A percentile compares a stretch with the other conserved stretches of the same genome.
Conservation (phyloP, 1,140 invertebrate genomes). For the Glomeris maerens region DNA sequence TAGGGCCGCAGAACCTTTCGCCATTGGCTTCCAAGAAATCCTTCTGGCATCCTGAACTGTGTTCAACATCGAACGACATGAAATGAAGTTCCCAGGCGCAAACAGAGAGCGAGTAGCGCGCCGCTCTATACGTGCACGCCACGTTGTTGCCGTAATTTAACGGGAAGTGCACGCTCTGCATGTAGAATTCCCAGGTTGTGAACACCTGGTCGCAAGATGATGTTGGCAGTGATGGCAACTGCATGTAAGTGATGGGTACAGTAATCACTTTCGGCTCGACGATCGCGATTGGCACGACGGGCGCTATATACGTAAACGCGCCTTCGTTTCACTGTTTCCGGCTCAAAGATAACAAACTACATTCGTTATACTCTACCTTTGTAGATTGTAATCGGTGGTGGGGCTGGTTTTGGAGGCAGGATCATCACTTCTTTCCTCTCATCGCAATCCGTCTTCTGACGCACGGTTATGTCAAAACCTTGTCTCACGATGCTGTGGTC, state of each 20-base stretch:
- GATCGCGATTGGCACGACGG: not conserved
- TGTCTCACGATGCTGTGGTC: constrained; percentile 17
- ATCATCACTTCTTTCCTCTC: no score
- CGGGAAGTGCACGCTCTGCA: not conserved
- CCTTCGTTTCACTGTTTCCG: not conserved
- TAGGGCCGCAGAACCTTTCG: constrained; percentile 19
- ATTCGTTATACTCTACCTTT: not conserved
- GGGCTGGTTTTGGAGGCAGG: not conserved
- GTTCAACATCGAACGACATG: constrained; percentile 20
- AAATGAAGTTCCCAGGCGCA: constrained; percentile 20
- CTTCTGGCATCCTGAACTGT: constrained; percentile 16
- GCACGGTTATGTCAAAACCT: constrained; percentile 19
- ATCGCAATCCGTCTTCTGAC: constrained; percentile 19
- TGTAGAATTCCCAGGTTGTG: constrained; percentile 1
- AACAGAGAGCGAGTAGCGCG: constrained; percentile 4
- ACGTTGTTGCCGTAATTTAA: constrained; percentile 4
- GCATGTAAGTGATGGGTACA: not conserved
- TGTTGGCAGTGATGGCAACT: not conserved
- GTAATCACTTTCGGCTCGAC: not conserved
- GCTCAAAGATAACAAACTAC: not conserved
- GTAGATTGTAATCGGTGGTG: not conserved
- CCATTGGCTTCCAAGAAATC: constrained; percentile 21
- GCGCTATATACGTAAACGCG: not conserved
- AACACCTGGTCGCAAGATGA: constrained; percentile 1
- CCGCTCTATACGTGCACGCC: not conserved